phyloP scores from a whole-genome alignment of 1,140 invertebrate species.

The Cylas formicarius region DNA sequence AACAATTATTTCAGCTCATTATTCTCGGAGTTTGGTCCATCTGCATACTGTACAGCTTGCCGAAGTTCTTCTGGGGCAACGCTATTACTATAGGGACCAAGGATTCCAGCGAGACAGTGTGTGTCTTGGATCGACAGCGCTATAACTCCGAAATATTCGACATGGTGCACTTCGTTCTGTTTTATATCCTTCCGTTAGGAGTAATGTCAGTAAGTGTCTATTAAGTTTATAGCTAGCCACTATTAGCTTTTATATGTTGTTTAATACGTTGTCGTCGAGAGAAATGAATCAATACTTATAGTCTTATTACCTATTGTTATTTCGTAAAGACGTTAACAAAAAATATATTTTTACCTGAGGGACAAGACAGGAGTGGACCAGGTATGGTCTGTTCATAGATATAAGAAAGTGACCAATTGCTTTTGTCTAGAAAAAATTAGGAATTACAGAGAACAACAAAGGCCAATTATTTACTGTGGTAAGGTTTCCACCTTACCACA shows the following conservation, averaged over 20 bases:
- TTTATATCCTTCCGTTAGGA: slow-evolving; percentile 64
- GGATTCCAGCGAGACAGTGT: slow-evolving; percentile 59
- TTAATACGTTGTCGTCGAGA: slow-evolving; percentile 2
- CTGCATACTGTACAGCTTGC: slow-evolving; percentile 66
- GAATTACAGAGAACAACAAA: no score
- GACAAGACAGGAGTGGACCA: no score
- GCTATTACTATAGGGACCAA: slow-evolving; percentile 54
- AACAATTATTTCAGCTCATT: slow-evolving; percentile 51
- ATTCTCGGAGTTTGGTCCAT: slow-evolving; percentile 68
- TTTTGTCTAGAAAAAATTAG: no score
- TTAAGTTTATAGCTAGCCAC: background rate
- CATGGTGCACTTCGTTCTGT: slow-evolving; percentile 65
- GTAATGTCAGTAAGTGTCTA: slow-evolving; percentile 61
- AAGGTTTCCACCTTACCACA: no score
- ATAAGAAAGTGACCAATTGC: no score
- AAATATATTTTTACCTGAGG: no score
- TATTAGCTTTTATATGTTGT: slow-evolving; percentile 2
- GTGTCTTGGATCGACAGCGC: slow-evolving; percentile 61
- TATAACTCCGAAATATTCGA: slow-evolving; percentile 70
- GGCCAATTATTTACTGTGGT: no score
- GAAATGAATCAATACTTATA: background rate
- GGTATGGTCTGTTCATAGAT: no score
- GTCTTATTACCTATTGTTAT: background rate
- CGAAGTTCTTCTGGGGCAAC: slow-evolving; percentile 67
- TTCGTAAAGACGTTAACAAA: no score